Conservation (phyloP, 2,888 invertebrate species). For the Taphrorychus bicolor region DNA sequence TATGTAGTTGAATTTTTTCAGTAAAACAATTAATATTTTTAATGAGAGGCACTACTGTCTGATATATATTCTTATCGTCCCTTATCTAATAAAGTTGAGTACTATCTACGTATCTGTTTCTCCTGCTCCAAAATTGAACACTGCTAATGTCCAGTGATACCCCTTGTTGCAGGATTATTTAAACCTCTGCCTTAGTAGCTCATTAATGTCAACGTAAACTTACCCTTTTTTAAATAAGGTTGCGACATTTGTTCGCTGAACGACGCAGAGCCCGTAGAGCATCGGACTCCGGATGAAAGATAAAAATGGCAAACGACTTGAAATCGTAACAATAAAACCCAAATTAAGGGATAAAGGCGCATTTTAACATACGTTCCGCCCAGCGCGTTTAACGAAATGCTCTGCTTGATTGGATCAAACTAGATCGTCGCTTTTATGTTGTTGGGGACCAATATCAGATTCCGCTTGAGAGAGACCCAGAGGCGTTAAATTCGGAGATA, state of each 20-base stretch:
- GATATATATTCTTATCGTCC: too few species aligned
- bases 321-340: constrained; percentile 50
- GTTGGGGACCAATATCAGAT: constrained; percentile 41
- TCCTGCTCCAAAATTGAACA: too few species aligned
- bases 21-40: too few species aligned
- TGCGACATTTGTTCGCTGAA: neutral
- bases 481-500: constrained; percentile 46
- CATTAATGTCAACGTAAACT: neutral
- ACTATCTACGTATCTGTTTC: too few species aligned
- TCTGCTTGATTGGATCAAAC: constrained; percentile 52
- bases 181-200: neutral
- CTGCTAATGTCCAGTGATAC: too few species aligned
- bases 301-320: constrained; percentile 43
- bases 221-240: neutral
- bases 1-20: too few species aligned
- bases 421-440: constrained; percentile 49
- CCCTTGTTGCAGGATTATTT: neutral
- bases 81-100: too few species aligned
- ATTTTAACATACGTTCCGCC: constrained; percentile 51
- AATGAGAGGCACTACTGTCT: too few species aligned
- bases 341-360: constrained; percentile 43
- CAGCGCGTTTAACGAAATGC: constrained; percentile 49
- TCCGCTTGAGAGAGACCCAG: constrained; percentile 41
- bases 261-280: neutral
- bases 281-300: neutral